Conservation (phyloP, 2,888 invertebrate species). For the Phorcus lineatus region DNA sequence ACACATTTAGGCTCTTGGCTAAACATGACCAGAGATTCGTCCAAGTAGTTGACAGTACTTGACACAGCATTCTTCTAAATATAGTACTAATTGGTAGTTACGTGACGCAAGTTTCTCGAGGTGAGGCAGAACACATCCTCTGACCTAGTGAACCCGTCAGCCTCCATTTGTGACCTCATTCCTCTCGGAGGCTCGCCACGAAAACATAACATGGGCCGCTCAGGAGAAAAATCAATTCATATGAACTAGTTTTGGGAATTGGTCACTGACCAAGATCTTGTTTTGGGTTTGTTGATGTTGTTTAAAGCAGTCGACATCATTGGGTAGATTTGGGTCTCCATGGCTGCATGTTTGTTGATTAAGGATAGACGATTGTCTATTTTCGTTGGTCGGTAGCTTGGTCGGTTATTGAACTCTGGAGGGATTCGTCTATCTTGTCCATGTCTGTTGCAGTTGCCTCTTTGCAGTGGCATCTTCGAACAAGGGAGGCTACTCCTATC, state of each 20-base stretch:
- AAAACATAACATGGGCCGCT: not conserved
- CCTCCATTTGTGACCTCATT: not conserved
- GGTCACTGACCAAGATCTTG: not conserved
- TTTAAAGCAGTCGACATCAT: too few relatives aligned
- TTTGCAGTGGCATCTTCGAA: not conserved
- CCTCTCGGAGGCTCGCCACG: not conserved
- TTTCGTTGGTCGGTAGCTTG: not conserved
- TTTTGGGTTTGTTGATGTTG: too few relatives aligned
- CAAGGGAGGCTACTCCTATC: not conserved
- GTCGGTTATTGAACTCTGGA: constrained; percentile 3
- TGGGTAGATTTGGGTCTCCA: too few relatives aligned
- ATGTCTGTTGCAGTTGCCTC: not conserved
- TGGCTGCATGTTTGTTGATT: too few relatives aligned
- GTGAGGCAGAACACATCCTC: not conserved
- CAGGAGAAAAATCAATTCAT: not conserved
- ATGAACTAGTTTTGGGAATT: not conserved
- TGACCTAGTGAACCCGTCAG: not conserved
- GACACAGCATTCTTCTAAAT: not conserved
- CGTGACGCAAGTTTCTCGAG: not conserved
- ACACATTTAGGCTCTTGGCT: too few relatives aligned
- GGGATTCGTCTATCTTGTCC: not conserved
- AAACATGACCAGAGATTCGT: too few relatives aligned
- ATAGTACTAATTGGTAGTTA: not conserved
- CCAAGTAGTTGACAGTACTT: not conserved
- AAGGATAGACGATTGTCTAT: too few relatives aligned